Percentiles rank a stretch among this genome's conserved stretches.
Conservation (phyloP, 35 echinoderm and acorn worm species). For the Ophioderma brevispina region DNA sequence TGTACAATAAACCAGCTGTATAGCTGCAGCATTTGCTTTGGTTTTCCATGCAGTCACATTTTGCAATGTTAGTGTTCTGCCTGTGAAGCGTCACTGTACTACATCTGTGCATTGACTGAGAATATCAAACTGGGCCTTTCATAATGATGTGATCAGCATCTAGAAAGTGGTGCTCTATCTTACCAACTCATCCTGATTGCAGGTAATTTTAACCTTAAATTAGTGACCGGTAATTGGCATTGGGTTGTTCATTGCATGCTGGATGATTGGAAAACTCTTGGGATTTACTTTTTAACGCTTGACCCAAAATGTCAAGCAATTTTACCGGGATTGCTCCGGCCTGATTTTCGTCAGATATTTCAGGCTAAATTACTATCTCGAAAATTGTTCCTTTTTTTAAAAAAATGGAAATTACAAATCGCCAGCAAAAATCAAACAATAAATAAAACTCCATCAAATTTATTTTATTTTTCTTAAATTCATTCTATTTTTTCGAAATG, state of each 20-base stretch:
- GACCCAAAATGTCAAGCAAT: too few species aligned
- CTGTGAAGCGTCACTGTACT: background rate
- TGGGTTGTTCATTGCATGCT: constrained; percentile 21
- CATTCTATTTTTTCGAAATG: too few species aligned
- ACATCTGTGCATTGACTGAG: background rate
- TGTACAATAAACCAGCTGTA: constrained; percentile 14
- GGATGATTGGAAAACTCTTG: background rate
- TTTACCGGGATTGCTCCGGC: too few species aligned
- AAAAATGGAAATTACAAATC: too few species aligned
- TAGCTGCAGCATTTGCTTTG: constrained; percentile 31
- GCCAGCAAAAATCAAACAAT: too few species aligned
- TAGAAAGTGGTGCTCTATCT: background rate
- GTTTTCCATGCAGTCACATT: constrained; percentile 44
- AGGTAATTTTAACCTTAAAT: constrained; percentile 43
- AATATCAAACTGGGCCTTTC: background rate
- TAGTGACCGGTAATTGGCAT: constrained; percentile 20
- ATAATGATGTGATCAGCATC: background rate
- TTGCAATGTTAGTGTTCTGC: background rate
- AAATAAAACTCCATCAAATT: too few species aligned
- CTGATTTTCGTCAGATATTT: too few species aligned
- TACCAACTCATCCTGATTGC: constrained; percentile 13
- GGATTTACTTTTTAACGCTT: too few species aligned
- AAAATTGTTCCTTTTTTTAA: too few species aligned
- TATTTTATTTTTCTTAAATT: too few species aligned
- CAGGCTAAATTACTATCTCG: too few species aligned